Percentiles rank a stretch among this genome's conserved stretches.
phyloP scores from a whole-genome alignment of 2,888 invertebrate genomes.

The Choreutis nemorana region DNA sequence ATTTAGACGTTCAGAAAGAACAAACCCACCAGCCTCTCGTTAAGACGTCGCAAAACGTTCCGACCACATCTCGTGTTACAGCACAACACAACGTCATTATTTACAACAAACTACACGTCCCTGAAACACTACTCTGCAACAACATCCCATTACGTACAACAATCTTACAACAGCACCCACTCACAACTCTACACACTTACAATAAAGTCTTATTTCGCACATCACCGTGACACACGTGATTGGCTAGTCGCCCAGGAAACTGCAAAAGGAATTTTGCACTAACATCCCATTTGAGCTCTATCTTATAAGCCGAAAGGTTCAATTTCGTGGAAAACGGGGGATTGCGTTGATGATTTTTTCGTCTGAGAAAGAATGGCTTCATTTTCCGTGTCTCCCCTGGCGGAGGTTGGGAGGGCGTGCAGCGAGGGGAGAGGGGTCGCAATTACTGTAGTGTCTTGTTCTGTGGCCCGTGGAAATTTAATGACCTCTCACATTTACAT shows the following conservation, averaged over 20 bases:
- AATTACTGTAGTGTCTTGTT: slow-evolving; percentile 35
- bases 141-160: slow-evolving; percentile 12
- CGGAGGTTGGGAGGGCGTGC: too few species aligned
- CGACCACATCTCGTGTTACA: background rate
- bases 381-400: slow-evolving; percentile 29
- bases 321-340: too few species aligned
- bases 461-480: slow-evolving; percentile 39
- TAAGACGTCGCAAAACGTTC: too few species aligned
- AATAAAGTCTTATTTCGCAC: slow-evolving; percentile 10
- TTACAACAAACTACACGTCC: slow-evolving; percentile 38
- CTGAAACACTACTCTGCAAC: slow-evolving; percentile 20
- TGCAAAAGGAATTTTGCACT: too few species aligned
- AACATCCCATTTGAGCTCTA: too few species aligned
- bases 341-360: too few species aligned
- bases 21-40: too few species aligned
- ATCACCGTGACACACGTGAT: too few species aligned
- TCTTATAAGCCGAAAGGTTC: too few species aligned
- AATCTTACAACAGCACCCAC: background rate
- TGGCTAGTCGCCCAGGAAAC: too few species aligned
- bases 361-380: slow-evolving; percentile 41
- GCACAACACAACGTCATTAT: slow-evolving; percentile 27
- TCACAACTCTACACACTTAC: slow-evolving; percentile 2
- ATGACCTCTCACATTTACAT: slow-evolving; percentile 27
- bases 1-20: too few species aligned
- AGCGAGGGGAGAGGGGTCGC: slow-evolving; percentile 11